Conservation (phyloP, 2,113 vertebrate genomes). For the Tautogolabrus adspersus region DNA sequence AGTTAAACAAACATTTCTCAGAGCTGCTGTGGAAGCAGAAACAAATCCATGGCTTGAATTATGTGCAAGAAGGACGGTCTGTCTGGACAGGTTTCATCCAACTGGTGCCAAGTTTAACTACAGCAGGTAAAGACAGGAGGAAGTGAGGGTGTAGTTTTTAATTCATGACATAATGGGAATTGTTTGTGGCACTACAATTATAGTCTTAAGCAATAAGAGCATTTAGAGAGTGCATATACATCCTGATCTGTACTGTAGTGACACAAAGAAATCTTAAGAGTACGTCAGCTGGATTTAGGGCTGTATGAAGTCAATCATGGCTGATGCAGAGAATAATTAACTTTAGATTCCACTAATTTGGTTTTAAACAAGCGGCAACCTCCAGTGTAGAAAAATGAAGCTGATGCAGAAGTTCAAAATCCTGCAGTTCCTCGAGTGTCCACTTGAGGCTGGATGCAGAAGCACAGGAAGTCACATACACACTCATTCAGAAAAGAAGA, state of each 20-base stretch:
- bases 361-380: no score
- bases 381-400: no score
- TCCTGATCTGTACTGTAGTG: not conserved
- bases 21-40: slow-evolving; percentile 12
- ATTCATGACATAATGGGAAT: slow-evolving; percentile 15
- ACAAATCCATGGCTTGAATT: not conserved
- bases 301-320: not conserved
- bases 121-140: slow-evolving; percentile 31
- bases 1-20: slow-evolving; percentile 17
- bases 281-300: not conserved
- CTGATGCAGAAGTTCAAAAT: no score
- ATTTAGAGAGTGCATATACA: not conserved
- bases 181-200: slow-evolving; percentile 16
- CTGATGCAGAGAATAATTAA: not conserved
- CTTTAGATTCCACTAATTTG: no score
- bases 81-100: slow-evolving; percentile 10
- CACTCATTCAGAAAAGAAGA: no score
- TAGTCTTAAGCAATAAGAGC: slow-evolving; percentile 5
- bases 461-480: no score
- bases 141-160: slow-evolving; percentile 24
- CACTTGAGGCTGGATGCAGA: no score
- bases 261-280: not conserved
- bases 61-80: not conserved
- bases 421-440: no score
- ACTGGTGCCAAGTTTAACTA: slow-evolving; percentile 9